Evolutionary conservation across 1,140 invertebrate species (phyloP).

Genomic region (Eufriesea mexicana): DNA sequence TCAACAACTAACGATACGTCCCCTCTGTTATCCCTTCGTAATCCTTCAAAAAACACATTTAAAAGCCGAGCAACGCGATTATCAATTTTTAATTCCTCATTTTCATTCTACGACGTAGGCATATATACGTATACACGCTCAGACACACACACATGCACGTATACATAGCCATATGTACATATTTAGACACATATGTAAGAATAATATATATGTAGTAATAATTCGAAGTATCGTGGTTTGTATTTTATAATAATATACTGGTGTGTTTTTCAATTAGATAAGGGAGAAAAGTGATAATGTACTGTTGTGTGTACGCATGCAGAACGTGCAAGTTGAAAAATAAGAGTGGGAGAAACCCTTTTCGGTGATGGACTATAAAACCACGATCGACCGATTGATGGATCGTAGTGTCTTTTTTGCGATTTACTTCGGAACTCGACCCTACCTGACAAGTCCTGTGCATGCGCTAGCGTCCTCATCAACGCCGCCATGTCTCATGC

Average conservation of each 20-base stretch:
- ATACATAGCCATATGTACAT: neutral
- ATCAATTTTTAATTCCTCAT: neutral
- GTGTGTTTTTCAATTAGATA: constrained; percentile 23
- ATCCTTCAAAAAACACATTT: too few species aligned
- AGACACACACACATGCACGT: too few species aligned
- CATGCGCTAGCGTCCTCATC: neutral
- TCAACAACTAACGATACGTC: too few species aligned
- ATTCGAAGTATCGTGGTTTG: neutral
- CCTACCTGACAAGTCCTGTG: neutral
- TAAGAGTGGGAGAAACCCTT: constrained; percentile 63
- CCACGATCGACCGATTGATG: constrained; percentile 49
- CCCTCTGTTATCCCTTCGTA: too few species aligned
- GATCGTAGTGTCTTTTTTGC: constrained; percentile 60
- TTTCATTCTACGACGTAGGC: neutral
- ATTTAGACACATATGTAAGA: neutral
- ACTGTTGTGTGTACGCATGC: constrained; percentile 1
- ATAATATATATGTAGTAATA: neutral
- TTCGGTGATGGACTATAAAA: constrained; percentile 68
- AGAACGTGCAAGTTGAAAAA: constrained; percentile 27
- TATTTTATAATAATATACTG: neutral
- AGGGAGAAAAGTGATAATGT: constrained; percentile 36
- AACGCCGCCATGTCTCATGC: constrained; percentile 23
- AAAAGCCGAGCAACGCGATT: too few species aligned
- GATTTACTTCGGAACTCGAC: constrained; percentile 33
- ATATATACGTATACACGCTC: neutral